These are phyloP conservation scores for Agrotis clavis DNA, from an alignment of 2,888 invertebrate genomes.

Conservation along the genomic window DNA sequence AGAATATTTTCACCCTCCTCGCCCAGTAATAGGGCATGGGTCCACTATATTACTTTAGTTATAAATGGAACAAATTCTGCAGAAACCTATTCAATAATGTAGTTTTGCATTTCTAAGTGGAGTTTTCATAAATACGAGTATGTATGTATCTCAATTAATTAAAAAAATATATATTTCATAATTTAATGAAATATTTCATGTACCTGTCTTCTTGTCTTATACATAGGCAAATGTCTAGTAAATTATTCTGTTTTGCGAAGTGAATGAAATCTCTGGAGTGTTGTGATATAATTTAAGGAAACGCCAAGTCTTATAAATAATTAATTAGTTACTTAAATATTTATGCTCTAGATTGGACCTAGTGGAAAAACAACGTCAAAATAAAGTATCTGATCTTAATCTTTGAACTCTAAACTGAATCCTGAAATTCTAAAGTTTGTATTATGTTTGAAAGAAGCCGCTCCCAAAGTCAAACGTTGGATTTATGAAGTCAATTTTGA, in stretches of 20 bases:
- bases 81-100: too few species aligned
- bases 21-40: too few species aligned
- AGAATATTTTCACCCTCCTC: too few species aligned
- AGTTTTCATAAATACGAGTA: too few species aligned
- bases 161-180: too few species aligned
- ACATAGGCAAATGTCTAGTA: constrained; percentile 34
- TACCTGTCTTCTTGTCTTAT: constrained; percentile 7
- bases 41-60: too few species aligned
- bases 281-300: constrained; percentile 52
- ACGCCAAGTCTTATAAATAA: constrained; percentile 58
- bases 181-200: constrained; percentile 17
- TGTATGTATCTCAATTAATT: too few species aligned
- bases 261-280: constrained; percentile 44
- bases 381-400: constrained; percentile 37
- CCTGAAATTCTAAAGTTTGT: constrained; percentile 6
- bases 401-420: constrained; percentile 2
- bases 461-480: too few species aligned
- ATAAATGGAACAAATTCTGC: too few species aligned
- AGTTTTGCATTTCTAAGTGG: too few species aligned
- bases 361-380: constrained; percentile 22
- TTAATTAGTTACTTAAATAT: constrained; percentile 60
- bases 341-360: constrained; percentile 49
- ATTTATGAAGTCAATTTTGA: too few species aligned
- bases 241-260: constrained; percentile 54
- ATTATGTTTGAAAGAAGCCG: too few species aligned